Conservation (phyloP, 2,797 vertebrate species). For the Diglossa cyanea region DNA sequence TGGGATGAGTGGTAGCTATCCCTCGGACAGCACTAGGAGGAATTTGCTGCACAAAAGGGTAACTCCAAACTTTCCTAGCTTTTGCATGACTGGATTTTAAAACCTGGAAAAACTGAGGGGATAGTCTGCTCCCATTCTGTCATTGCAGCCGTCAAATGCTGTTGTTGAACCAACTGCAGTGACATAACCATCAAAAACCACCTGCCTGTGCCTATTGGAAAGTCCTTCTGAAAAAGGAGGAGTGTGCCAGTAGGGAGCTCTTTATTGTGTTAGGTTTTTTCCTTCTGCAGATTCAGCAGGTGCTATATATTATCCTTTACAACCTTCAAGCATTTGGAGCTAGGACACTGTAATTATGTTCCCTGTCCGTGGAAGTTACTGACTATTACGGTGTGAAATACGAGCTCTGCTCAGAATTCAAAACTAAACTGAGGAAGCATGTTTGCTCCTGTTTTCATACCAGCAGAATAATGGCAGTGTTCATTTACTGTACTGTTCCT, state of each 20-base stretch:
- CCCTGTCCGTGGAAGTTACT: conserved; percentile 48
- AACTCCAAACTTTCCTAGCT: neutral
- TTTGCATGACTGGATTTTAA: neutral
- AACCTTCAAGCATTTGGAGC: conserved; percentile 54
- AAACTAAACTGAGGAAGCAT: conserved; percentile 40
- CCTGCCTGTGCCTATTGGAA: neutral
- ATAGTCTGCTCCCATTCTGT: neutral
- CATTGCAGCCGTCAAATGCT: neutral
- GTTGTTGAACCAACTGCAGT: neutral
- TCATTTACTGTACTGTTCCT: conserved; percentile 55
- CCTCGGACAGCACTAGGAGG: neutral
- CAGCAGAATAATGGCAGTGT: conserved; percentile 45
- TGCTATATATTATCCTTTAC: conserved; percentile 52
- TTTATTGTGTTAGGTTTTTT: neutral
- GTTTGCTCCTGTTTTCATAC: conserved; percentile 48
- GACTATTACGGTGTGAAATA: conserved; percentile 46
- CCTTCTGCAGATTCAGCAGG: conserved; percentile 57
- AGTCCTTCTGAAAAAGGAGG: neutral
- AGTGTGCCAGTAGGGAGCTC: neutral
- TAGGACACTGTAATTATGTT: conserved; percentile 58
- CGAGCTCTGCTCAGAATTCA: conserved; percentile 38
- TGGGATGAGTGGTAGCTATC: neutral
- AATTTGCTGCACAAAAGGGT: neutral
- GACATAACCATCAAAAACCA: neutral
- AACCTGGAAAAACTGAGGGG: neutral